These are phyloP conservation scores for Monoplex corrugatus DNA, from an alignment of 2,888 invertebrate species.

Conservation along the genomic window DNA sequence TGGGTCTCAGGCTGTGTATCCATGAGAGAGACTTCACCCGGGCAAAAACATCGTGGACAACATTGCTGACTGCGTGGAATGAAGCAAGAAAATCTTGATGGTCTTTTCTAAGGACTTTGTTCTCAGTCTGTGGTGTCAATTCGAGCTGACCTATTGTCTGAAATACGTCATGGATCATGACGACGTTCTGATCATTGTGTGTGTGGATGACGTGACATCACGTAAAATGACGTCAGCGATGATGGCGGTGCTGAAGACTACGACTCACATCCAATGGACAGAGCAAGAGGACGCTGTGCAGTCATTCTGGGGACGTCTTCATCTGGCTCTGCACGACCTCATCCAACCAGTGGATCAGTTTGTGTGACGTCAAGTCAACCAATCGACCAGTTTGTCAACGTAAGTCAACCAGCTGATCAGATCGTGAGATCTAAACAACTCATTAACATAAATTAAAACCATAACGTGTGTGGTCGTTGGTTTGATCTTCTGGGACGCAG, in stretches of 20 bases:
- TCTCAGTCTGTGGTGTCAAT: slow-evolving; percentile 65
- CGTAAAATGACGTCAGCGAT: slow-evolving; percentile 85
- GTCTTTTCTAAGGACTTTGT: slow-evolving; percentile 84
- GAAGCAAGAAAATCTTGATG: slow-evolving; percentile 86
- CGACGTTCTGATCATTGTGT: slow-evolving; percentile 84
- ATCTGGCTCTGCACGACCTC: slow-evolving; percentile 9
- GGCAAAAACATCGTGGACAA: slow-evolving; percentile 88
- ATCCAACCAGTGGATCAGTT: too few species aligned
- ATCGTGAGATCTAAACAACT: too few species aligned
- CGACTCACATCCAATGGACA: slow-evolving; percentile 82
- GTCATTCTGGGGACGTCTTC: slow-evolving; percentile 44
- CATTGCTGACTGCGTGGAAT: slow-evolving; percentile 87
- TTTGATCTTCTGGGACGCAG: too few species aligned
- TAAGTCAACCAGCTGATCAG: too few species aligned
- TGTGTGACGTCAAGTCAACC: too few species aligned
- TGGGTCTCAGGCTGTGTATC: slow-evolving; percentile 83
- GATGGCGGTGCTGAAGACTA: slow-evolving; percentile 87
- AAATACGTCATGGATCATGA: slow-evolving; percentile 49
- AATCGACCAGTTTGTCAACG: too few species aligned
- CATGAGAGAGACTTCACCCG: slow-evolving; percentile 88
- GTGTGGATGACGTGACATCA: slow-evolving; percentile 86
- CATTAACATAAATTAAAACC: too few species aligned
- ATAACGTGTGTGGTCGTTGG: too few species aligned
- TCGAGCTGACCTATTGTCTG: slow-evolving; percentile 56
- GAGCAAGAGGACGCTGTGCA: slow-evolving; percentile 6